Base-by-base conservation (phyloP, 2,888 invertebrate genomes). In the Macrophya annulata region DNA sequence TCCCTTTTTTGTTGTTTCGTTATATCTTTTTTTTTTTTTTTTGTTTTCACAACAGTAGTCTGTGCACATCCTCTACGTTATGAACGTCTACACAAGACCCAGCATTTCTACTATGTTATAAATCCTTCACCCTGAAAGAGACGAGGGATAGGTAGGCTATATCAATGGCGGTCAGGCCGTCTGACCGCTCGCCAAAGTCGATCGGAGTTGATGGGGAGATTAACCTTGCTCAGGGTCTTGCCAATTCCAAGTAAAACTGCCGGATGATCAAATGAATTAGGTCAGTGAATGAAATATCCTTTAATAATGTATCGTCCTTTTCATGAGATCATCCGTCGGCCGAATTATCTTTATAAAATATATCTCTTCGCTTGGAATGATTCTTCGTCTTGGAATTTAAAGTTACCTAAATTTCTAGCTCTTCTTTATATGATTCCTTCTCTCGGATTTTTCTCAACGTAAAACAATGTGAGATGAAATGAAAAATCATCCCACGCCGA, bases 171-270 rank as follows among this genome's bases (percentile, higher is more conserved):
- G 74, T 45, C 74, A 25, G 21, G 4, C 45, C 12, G 45, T 77
- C 77, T 21, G 77, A 55, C 77, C 37, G 17, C 51, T 10, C 4
- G 77, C 48, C 77, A 55, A 37, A 55, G 51, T 77, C 77, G 77
- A 77, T 77, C 31, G 51, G 10, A 37, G 15, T 21, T 77, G 55
- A 77, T 77, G 55, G 77, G 31, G 37, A 77, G 77, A 77, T 55
- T 77, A 55, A 77, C 51, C 77, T 43, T 37, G 31, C 77, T 55
- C 77, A 55, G 31, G 51, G 31, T 31, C 55, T 51, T 5, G 9
- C 37, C 45, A 43, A 51, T 77, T 77, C 17, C 31, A 17, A 37
- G 37, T 55, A 25, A 74, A 45, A 45, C 43, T 43, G 74, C 77
- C 17, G 37, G 17, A 51, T 51, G 51, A 37, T 55, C 51, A 12